Evolutionary conservation across 2,113 vertebrate genomes (phyloP).

Genomic region (Grallaria varia): DNA sequence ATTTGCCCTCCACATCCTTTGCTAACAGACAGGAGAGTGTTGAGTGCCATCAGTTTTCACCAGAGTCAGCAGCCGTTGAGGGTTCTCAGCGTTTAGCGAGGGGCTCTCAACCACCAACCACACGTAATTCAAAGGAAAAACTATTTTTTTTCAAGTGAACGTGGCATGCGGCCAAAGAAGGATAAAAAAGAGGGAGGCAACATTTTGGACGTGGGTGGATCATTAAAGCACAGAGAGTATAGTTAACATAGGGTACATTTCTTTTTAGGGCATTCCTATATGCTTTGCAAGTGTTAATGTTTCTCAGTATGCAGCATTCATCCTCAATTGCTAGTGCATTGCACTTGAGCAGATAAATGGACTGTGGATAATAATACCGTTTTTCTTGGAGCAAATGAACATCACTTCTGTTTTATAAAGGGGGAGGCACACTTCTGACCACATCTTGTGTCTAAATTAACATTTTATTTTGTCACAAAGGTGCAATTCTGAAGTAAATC

Average conservation of each 20-base stretch:
- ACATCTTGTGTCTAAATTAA: background rate
- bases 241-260: conserved; percentile 47
- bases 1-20: conserved; percentile 58
- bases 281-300: conserved; percentile 30
- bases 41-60: conserved; percentile 42
- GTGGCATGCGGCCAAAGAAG: background rate
- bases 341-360: background rate
- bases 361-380: background rate
- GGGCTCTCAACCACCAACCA: conserved; percentile 8
- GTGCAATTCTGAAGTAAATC: background rate
- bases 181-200: conserved; percentile 44
- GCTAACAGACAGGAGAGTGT: conserved; percentile 21
- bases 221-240: conserved; percentile 50
- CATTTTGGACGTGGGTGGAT: conserved; percentile 52
- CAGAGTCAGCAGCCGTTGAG: conserved; percentile 42
- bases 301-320: background rate
- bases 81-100: conserved; percentile 17
- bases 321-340: background rate
- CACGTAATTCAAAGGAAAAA: conserved; percentile 20
- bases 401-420: background rate
- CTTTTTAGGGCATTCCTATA: conserved; percentile 47
- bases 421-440: background rate
- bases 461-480: background rate
- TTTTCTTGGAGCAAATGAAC: background rate
- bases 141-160: background rate